Evolutionary conservation across 2,797 vertebrate species (phyloP), one percentile per base, ranked within the genome.

Genomic region (Lindbergichthys nudifrons): DNA sequence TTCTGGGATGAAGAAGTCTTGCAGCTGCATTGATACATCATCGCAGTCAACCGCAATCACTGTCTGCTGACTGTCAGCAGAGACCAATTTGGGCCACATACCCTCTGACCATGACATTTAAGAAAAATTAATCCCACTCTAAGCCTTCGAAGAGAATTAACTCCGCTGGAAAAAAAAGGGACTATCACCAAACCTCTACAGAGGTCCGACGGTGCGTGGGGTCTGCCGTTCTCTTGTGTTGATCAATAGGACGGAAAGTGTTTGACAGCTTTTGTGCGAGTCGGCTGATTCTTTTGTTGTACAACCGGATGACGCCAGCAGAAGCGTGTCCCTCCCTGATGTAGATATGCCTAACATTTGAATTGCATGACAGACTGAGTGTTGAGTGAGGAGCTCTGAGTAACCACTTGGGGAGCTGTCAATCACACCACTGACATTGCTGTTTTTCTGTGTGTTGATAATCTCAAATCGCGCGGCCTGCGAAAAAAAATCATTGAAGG

Each of bases 11-110:
- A 89, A 90, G 79, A 81, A 86, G 82, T 87, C 82, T 78, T 81
- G 70, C 57, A 60, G 65, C 80, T 84, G 84, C 84, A 90, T 81
- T 89, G 89, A 94, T 92, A 90, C 87, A 92, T 93, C 89, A 91
- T 86, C 56, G 81, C 86, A 88, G 89, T 85, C 89, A 85, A 82
- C 54, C 67, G 41, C 85, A 92, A 88, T 90, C 84, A 89, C 72
- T 64, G 77, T 89, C 84, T 86, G 78, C 48, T 26, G 67, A 78
- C 87, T 84, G 80, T 86, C 92, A 88, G 86, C 79, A 21, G 84
- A 89, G 88, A 90, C 77, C 88, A 89, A 85, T 92, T 87, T 88
- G 53, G 82, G 80, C 84, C 81, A 79, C 79, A 79, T 81, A 81
- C 84, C 87, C 86, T 87, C 86, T 85, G 75, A 88, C 90, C 87